phyloP scores from a whole-genome alignment of 2,888 invertebrate species.

The Mamestra brassicae region DNA sequence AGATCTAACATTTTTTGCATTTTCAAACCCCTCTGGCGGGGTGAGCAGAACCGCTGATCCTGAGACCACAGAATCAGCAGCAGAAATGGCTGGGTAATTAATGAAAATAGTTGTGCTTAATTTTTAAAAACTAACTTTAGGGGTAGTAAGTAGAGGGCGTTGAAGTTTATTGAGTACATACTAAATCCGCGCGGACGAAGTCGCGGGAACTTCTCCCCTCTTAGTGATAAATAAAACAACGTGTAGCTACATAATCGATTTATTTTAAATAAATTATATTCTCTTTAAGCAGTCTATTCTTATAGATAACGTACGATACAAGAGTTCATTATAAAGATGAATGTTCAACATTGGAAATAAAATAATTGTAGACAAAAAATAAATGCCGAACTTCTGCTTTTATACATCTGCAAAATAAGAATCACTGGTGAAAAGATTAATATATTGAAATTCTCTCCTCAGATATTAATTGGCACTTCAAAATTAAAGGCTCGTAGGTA shows the following conservation, averaged over 20 bases:
- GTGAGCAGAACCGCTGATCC: no score
- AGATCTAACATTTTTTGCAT: no score
- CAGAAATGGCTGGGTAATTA: no score
- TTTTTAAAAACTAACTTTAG: no score
- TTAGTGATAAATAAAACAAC: constrained; percentile 25
- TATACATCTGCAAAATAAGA: constrained; percentile 44
- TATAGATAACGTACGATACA: constrained; percentile 66
- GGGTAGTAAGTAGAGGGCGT: no score
- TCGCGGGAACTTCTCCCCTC: no score
- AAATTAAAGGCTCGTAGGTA: constrained; percentile 1
- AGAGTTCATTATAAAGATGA: constrained; percentile 49
- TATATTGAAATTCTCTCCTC: constrained; percentile 18
- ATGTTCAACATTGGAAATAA: constrained; percentile 59
- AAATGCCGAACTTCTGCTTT: constrained; percentile 41
- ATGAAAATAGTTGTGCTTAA: no score
- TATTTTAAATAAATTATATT: constrained; percentile 80
- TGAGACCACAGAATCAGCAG: no score
- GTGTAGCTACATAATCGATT: constrained; percentile 74
- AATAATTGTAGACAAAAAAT: constrained; percentile 57
- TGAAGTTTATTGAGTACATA: no score
- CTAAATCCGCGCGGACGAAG: no score
- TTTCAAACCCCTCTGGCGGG: no score
- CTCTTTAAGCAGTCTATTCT: constrained; percentile 80
- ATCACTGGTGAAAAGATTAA: constrained; percentile 16
- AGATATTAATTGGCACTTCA: no score